phyloP scores from a whole-genome alignment of 2,888 invertebrate species.

The Tachina grossa region DNA sequence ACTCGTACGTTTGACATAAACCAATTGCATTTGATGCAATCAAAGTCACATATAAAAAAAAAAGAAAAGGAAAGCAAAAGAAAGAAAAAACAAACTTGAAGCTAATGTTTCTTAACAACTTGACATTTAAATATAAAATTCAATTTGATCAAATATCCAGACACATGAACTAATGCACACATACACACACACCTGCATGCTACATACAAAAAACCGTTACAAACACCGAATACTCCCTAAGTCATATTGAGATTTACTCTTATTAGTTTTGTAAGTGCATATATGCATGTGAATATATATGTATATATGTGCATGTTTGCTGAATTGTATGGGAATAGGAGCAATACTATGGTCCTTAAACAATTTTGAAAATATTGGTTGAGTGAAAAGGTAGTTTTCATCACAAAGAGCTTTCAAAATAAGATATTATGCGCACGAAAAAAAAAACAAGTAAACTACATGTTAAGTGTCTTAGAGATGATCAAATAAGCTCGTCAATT shows the following conservation, averaged over 20 bases:
- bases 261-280: constrained; percentile 29
- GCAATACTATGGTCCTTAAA: constrained; percentile 29
- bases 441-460: too few relatives aligned
- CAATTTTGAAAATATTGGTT: constrained; percentile 26
- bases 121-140: constrained; percentile 72
- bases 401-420: too few relatives aligned
- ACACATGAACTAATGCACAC: constrained; percentile 43
- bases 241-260: constrained; percentile 50
- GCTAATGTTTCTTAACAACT: constrained; percentile 71
- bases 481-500: too few relatives aligned
- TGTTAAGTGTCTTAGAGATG: too few relatives aligned
- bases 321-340: constrained; percentile 26
- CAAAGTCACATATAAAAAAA: constrained; percentile 63
- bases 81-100: constrained; percentile 47
- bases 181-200: not conserved
- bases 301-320: not conserved
- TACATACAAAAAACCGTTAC: not conserved
- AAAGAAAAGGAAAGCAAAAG: constrained; percentile 1
- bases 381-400: not conserved
- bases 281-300: not conserved
- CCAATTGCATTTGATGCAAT: constrained; percentile 72
- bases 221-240: constrained; percentile 24
- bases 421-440: too few relatives aligned
- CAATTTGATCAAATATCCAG: constrained; percentile 69
- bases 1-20: constrained; percentile 70